Evolutionary conservation across 2,113 vertebrate species (phyloP).

Genomic region (Suricata suricatta): DNA sequence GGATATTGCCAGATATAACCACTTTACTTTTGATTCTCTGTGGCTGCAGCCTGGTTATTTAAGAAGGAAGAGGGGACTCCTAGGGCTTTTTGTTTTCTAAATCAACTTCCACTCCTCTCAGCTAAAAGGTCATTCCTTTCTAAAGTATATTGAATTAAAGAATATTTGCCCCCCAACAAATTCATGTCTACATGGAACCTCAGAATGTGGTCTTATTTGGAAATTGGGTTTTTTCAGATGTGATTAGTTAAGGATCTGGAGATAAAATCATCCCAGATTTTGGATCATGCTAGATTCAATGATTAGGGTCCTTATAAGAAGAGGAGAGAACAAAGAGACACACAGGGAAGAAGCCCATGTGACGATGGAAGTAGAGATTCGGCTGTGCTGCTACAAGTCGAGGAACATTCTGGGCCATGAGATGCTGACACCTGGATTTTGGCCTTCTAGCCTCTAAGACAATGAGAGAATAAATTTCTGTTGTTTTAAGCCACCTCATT

Average conservation of each 20-base stretch:
- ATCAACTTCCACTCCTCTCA: neutral
- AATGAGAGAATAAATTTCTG: neutral
- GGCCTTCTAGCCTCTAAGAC: neutral
- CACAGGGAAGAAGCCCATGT: neutral
- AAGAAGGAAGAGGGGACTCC: neutral
- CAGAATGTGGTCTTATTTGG: neutral
- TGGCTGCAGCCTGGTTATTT: neutral
- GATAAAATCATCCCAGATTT: neutral
- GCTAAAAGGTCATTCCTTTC: neutral
- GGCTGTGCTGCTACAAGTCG: neutral
- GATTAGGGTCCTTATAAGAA: neutral
- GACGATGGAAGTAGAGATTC: neutral
- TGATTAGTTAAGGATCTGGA: neutral
- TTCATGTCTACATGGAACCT: neutral
- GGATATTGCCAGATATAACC: neutral
- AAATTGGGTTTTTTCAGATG: neutral
- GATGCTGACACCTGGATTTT: neutral
- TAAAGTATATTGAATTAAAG: neutral
- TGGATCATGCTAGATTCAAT: neutral
- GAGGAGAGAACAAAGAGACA: neutral
- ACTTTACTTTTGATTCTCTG: neutral
- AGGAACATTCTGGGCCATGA: neutral
- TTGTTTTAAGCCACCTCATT: neutral
- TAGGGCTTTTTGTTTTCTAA: neutral
- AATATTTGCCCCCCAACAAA: neutral